phyloP scores from a whole-genome alignment of 2,113 vertebrate genomes.

The Macroglossus sobrinus region DNA sequence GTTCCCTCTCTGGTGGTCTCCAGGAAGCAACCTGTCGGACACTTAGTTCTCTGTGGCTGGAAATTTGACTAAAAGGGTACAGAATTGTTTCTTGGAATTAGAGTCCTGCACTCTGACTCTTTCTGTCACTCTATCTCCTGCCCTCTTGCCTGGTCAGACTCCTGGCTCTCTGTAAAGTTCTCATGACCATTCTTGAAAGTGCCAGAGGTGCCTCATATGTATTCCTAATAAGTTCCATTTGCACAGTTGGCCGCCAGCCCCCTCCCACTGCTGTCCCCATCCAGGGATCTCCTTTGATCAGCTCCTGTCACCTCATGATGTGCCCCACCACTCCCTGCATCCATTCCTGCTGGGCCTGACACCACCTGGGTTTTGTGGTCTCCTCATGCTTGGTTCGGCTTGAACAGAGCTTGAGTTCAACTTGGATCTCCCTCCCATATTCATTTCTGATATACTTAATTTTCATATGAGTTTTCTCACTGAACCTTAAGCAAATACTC shows the following conservation, averaged over 20 bases:
- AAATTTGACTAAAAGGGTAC: neutral
- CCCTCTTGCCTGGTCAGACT: neutral
- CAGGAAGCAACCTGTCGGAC: neutral
- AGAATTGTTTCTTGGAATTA: neutral
- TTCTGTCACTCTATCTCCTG: neutral
- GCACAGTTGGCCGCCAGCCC: neutral
- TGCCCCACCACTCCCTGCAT: no score
- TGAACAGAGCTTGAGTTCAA: neutral
- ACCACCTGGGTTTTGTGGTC: neutral
- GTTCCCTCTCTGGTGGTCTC: neutral
- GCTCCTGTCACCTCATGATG: neutral
- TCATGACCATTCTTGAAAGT: neutral
- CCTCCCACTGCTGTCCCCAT: neutral
- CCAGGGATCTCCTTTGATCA: neutral
- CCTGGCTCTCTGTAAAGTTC: neutral
- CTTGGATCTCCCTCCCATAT: neutral
- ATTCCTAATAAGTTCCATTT: neutral
- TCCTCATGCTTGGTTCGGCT: accelerated
- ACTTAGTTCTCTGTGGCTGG: neutral
- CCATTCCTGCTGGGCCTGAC: neutral
- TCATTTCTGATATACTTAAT: neutral
- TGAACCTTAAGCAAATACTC: neutral
- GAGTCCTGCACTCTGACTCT: neutral
- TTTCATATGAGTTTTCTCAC: neutral
- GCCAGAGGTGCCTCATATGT: neutral